Evolutionary conservation across 37 sponge, comb jelly and placozoan genomes (phyloP), one percentile per base, ranked within the genome.

Genomic region (Chondrilla cf. caribensis): DNA sequence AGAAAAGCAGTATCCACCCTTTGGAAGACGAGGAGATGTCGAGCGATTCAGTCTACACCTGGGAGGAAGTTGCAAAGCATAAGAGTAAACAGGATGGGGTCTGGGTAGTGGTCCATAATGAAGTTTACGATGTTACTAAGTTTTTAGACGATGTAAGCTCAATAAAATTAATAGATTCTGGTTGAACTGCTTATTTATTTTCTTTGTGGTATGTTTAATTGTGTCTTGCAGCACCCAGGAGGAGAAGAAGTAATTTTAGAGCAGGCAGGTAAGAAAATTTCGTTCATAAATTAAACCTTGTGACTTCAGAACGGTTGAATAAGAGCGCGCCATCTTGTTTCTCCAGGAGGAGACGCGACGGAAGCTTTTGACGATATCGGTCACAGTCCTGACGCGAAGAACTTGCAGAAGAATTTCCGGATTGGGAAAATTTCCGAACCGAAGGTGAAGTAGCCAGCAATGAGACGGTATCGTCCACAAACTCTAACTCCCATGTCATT

Each of bases 361-460:
- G 83, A 82, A 19, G 91, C 95, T 25, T 98, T 98, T 87, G 92
- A 93, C 21, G 95, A 95, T 82, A 90, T 98, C 0, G 99, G 99
- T 33, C 99, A 98, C 60, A 93, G 93, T 0, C 70, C 78, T 11
- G 99, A 98, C 26, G 99, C 99, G 3, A 76, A 85, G 15, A 90
- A 89, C 68, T 25, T 89, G 78, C 85, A 57, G 71, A 82, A 88
- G 78, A 73, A 70, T 64, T 93, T 86, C 54, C 68, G 85, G 25
- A 86, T 93, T 54, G 97, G 93, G 0, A 62, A 35, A 0, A 58
- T 82, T 7, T 85, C 84, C 0, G 72, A 73, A 43, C 76, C 76
- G 18, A 39, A 73, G 43, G 76, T 73, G 1, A 36, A 73, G 6
- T 47, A 47, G 51, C 11, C n/a, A n/a, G n/a, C n/a, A n/a, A n/a